Base-by-base conservation (phyloP, 2,797 vertebrate genomes). In the Urophycis tenuis region DNA sequence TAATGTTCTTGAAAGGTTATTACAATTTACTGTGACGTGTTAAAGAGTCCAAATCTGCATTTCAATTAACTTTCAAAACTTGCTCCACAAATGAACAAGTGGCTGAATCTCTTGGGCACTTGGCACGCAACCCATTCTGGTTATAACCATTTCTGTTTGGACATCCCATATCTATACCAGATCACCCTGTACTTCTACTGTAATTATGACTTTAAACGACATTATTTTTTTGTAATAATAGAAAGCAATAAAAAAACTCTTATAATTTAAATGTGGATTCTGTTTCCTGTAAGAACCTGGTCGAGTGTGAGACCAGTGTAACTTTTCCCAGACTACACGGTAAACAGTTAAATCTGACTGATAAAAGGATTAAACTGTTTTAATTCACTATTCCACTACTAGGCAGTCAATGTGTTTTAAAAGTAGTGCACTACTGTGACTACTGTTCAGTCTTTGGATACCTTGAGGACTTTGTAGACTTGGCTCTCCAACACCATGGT, bases 191-290 rank as follows among this genome's bases (percentile, higher is more conserved):
- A 67, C 60, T 29, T 17, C 60, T 60, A 31, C 14, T 32, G 15
- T 77, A 35, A 35, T 81, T 75, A 78, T 67, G 17, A 64, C 60
- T 64, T 29, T 67, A 67, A 29, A 67, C 36, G 71, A 74, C 67
- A 41, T 19, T 39, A 49, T 67, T 41, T 45, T 19, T 75, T 34
- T 30, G 53, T 75, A 31, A 32, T 30, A 76, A 86, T 81, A 88
- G 84, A 89, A 91, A 91, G 91, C 91, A 92, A 92, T 92, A 92
- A 92, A 91, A 84, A 82, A 39, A 72, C 79, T 81, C 72, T 78
- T 35, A 79, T 79, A 71, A 71, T 67, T 49, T 49, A 17, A 49
- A 67, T 29, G 60, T 67, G 60, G 60, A 29, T 67, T 29, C 15
- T 29, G 25, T 67, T 67, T 67, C 25, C 29, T 60, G 53, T 60